Percentiles rank a stretch among this genome's conserved stretches.
Conservation (phyloP, 2,888 invertebrate species). For the Drosophila incognita region DNA sequence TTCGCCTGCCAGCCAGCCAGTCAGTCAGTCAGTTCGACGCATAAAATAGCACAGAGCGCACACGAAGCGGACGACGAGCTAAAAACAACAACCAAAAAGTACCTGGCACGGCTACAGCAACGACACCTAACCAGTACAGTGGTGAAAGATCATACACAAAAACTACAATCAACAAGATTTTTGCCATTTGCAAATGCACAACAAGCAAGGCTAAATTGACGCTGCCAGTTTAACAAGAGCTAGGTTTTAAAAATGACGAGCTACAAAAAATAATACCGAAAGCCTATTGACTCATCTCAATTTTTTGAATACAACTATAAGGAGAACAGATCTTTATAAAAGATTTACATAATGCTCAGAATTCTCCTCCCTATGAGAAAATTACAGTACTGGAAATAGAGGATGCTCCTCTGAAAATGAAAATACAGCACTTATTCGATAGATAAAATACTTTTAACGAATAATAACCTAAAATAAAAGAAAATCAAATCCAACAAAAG, state of each 20-base stretch:
- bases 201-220: neutral
- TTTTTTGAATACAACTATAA: neutral
- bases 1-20: conserved; percentile 53
- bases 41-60: conserved; percentile 78
- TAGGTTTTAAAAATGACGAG: neutral
- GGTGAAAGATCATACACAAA: neutral
- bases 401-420: neutral
- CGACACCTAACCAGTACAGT: conserved; percentile 32
- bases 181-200: neutral
- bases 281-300: neutral
- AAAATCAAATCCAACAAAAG: neutral
- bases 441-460: neutral
- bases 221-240: neutral
- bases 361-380: neutral
- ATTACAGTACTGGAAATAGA: neutral
- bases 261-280: neutral
- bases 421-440: neutral
- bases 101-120: conserved; percentile 72
- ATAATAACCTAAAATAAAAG: neutral
- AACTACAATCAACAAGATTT: neutral
- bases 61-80: conserved; percentile 69
- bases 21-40: conserved; percentile 66
- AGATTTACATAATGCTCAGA: neutral
- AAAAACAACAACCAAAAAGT: conserved; percentile 74
- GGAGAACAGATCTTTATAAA: neutral